Base-by-base conservation (phyloP, 2,797 vertebrate species). In the Poeciliopsis gracilis region DNA sequence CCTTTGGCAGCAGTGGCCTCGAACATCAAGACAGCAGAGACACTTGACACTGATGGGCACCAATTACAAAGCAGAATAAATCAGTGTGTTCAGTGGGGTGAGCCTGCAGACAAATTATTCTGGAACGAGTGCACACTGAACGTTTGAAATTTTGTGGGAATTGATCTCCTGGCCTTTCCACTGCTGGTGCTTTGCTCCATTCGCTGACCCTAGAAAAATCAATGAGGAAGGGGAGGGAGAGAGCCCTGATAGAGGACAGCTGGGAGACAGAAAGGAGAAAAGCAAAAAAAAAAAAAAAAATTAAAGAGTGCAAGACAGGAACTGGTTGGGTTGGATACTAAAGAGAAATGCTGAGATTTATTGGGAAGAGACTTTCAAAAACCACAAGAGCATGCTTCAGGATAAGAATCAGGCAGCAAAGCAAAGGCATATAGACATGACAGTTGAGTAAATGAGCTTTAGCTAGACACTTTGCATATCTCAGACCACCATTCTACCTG, bases 31-130 rank as follows among this genome's bases (percentile, higher is more conserved):
- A 86, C 28, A 55, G 85, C 79, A 82, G 85, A 88, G 82, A 88
- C 86, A 84, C 82, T 91, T 92, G 92, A 93, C 91, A 90, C 83
- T 85, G 91, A 92, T 86, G 84, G 84, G 82, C 82, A 85, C 82
- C 92, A 93, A 92, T 93, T 92, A 91, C 88, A 86, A 89, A 83
- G 83, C 84, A 80, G 83, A 90, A 89, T 84, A 84, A 80, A 88
- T 88, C 82, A 84, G 80, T 79, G 84, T 81, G 66, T 88, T 86
- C 85, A 70, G 81, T 33, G 43, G 86, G 86, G 84, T 77, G 11
- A 83, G 83, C 85, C 82, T 86, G 81, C 80, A 75, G 89, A 84
- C 89, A 92, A 88, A 92, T 92, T 87, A 92, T 91, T 84, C 77
- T 4, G 13, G 86, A 89, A 79, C 88, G 89, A 91, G 92, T 90